Percentiles rank a stretch among this genome's conserved stretches.
These are phyloP conservation scores for Cyphomyrus discorhynchus DNA, from an alignment of 2,113 vertebrate genomes.

Conservation along the genomic window DNA sequence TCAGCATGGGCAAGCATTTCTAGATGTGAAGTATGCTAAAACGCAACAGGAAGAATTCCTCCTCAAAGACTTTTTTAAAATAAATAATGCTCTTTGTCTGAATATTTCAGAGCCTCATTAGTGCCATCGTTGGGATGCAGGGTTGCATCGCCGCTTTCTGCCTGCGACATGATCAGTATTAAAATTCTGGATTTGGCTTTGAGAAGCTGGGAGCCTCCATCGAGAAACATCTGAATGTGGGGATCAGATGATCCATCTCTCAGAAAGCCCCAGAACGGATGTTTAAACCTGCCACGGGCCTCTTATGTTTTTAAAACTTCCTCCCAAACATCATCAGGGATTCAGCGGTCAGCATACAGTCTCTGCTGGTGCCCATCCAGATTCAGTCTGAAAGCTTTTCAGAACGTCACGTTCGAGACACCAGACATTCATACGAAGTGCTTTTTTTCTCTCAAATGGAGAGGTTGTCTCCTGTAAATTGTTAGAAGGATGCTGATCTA, in stretches of 20 bases:
- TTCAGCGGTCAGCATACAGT: neutral
- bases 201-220: slow-evolving; percentile 39
- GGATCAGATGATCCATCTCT: neutral
- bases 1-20: neutral
- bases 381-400: neutral
- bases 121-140: slow-evolving; percentile 29
- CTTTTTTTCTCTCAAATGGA: neutral
- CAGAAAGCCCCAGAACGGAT: neutral
- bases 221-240: slow-evolving; percentile 11
- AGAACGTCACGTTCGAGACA: neutral
- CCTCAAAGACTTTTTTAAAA: slow-evolving; percentile 29
- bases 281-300: neutral
- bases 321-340: neutral
- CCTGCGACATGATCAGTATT: slow-evolving; percentile 37
- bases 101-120: slow-evolving; percentile 36
- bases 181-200: slow-evolving; percentile 44
- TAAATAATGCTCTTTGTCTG: slow-evolving; percentile 57
- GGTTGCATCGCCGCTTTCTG: slow-evolving; percentile 28
- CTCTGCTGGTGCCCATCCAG: neutral
- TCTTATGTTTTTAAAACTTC: neutral
- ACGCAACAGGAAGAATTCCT: slow-evolving; percentile 16
- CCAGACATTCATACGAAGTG: neutral
- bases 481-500: neutral
- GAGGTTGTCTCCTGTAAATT: neutral
- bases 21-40: neutral